Base-by-base conservation (phyloP, 2,797 vertebrate genomes). In the Geotrypetes seraphini region DNA sequence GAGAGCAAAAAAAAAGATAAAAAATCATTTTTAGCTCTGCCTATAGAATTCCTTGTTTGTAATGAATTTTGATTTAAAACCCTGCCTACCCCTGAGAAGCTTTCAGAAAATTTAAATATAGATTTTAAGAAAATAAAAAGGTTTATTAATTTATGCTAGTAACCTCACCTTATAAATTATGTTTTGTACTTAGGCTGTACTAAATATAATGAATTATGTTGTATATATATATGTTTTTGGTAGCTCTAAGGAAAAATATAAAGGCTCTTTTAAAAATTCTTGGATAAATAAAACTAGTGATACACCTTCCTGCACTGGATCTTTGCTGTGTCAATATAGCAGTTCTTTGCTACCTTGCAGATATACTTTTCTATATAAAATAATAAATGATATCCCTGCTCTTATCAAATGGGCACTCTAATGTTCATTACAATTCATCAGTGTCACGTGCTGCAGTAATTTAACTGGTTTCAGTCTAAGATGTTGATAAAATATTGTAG, bases 111-210 rank as follows among this genome's bases (percentile, higher is more conserved):
- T 78, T 78, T 84, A 84, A 40, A 79, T 79, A 76, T 84, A 84
- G 81, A 83, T 77, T 82, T 75, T 71, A 84, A 82, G 71, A 83
- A 83, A 84, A 82, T 71, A 83, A 83, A 79, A 83, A 79, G 70
- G 78, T 85, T 84, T 85, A 85, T 85, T 85, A 85, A 85, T 84
- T 85, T 85, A 85, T 85, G 76, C 77, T 85, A 75, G 83, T 81
- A 85, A 85, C 79, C 79, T 81, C 81, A 79, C 81, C 82, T 85
- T 82, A 79, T 84, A 84, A 85, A 85, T 85, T 85, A 85, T 84
- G 75, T 84, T 85, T 85, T 84, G 79, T 85, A 85, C 82, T 84
- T 83, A 83, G 84, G 73, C 70, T 79, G 81, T 85, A 83, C 83
- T 80, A 67, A 81, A 77, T 83, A 74, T 81, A 85, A 79, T 79